These are phyloP conservation scores for Ips nitidus DNA, from an alignment of 1,140 invertebrate species.

Conservation along the genomic window DNA sequence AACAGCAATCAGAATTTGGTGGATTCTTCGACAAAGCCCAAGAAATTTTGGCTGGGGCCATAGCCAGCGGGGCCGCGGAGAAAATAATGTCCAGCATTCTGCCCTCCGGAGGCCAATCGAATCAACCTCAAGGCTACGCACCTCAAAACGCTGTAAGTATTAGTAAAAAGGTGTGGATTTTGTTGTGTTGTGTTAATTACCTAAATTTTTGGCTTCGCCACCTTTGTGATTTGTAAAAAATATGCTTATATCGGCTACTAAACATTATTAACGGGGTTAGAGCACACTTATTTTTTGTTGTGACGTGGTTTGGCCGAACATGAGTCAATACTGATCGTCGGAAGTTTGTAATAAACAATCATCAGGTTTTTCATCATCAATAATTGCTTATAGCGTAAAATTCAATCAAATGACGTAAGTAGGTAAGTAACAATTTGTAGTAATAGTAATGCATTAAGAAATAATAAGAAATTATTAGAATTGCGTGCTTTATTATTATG, in stretches of 20 bases:
- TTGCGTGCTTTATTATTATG: too few relatives aligned
- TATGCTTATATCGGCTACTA: not conserved
- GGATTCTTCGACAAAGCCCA: constrained; percentile 44
- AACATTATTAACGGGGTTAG: not conserved
- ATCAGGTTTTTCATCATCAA: too few relatives aligned
- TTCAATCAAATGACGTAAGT: too few relatives aligned
- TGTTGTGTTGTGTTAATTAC: not conserved
- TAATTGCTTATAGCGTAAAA: too few relatives aligned
- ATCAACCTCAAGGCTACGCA: constrained; percentile 38
- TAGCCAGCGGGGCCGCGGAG: constrained; percentile 45
- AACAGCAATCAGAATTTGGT: constrained; percentile 39
- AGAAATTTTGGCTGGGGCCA: constrained; percentile 42
- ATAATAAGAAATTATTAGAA: too few relatives aligned
- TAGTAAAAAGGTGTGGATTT: not conserved
- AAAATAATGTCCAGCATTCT: constrained; percentile 43
- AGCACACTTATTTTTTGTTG: not conserved
- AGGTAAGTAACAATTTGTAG: too few relatives aligned
- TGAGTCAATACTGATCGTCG: too few relatives aligned
- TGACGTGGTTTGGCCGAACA: too few relatives aligned
- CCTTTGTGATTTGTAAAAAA: not conserved
- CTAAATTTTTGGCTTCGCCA: not conserved
- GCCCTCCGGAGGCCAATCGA: constrained; percentile 19
- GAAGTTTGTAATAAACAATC: too few relatives aligned
- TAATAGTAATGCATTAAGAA: too few relatives aligned
- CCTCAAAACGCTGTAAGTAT: constrained; percentile 42